Evolutionary conservation across 1,140 invertebrate genomes (phyloP).

Genomic region (Dreissena rostriformis): DNA sequence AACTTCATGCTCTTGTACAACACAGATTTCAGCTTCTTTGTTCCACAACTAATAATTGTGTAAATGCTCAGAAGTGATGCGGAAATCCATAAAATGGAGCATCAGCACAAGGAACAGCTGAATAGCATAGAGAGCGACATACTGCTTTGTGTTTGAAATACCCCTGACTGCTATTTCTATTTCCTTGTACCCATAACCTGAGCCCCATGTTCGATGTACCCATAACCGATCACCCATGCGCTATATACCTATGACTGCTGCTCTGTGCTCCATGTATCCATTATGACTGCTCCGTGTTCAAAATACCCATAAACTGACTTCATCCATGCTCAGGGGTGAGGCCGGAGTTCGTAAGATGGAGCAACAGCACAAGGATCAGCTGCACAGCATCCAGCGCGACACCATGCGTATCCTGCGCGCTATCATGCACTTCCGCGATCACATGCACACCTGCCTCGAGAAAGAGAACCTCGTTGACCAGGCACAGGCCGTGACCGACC

Average conservation of each 20-base stretch:
- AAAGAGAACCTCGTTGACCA: slow-evolving; percentile 49
- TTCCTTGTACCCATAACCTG: too few relatives aligned
- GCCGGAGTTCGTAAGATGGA: slow-evolving; percentile 44
- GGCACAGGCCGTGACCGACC: slow-evolving; percentile 27
- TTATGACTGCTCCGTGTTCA: too few relatives aligned
- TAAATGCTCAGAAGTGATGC: slow-evolving; percentile 55
- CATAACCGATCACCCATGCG: not conserved
- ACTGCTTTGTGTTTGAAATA: not conserved
- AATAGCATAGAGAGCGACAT: slow-evolving; percentile 24
- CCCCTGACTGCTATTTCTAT: too few relatives aligned
- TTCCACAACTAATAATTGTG: too few relatives aligned
- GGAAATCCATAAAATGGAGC: slow-evolving; percentile 31
- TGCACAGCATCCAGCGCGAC: slow-evolving; percentile 35
- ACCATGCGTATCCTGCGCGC: slow-evolving; percentile 41
- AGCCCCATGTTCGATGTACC: too few relatives aligned
- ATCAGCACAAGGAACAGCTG: slow-evolving; percentile 46
- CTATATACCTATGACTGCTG: too few relatives aligned
- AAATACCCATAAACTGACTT: too few relatives aligned
- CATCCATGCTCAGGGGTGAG: slow-evolving; percentile 33
- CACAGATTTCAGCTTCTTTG: too few relatives aligned
- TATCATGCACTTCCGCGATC: slow-evolving; percentile 53
- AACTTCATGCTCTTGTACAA: too few relatives aligned
- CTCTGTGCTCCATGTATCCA: too few relatives aligned
- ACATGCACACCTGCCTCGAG: slow-evolving; percentile 26
- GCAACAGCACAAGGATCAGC: slow-evolving; percentile 39